Base-by-base conservation (phyloP, 2,888 invertebrate genomes). In the Drosophila kambysellisi region DNA sequence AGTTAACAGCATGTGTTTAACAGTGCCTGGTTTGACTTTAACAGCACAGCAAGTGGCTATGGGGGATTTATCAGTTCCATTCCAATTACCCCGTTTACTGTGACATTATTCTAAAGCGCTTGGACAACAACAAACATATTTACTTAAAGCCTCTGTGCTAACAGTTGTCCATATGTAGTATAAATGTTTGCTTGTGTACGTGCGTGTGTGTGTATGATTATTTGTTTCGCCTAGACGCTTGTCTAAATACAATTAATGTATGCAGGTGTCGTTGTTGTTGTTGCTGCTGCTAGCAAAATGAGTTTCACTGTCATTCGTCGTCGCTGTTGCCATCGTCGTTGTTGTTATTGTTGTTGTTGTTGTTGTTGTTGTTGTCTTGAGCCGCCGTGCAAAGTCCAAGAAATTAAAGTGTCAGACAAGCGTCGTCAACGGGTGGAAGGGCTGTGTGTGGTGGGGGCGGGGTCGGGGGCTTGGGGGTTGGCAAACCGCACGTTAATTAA, bases 361-460 rank as follows among this genome's bases (percentile, higher is more conserved):
- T n/a, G 74, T 25, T 59, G 59, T 17, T 33, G 39, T 54, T 74
- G 80, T 69, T 77, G 89, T 88, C 85, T 85, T 86, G 89, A 90
- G 90, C 87, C 87, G 90, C 82, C 87, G 90, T 77, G 62, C 87
- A 86, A 88, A 88, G 87, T 88, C 87, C 87, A 82, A 83, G 82
- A 82, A 83, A 83, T 82, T 88, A 79, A 83, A 82, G 77, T 77
- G 90, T 74, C 90, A 83, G 83, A 81, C 85, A 70, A 20, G 69
- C 41, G 39, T 53, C 67, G 70, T 59, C 59, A 6, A 37, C 25
- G 46, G 54, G 50, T 17, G 43, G 64, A 59, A 68, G 69, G 46
- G 64, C 41, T 65, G n/a, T 25, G 43, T 15, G 39, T 39, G 20
- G 51, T 41, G 30, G 60, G 33, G 71, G 69, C 46, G 41, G 37